These are phyloP conservation scores for Oligia fasciuncula DNA, from an alignment of 2,888 invertebrate genomes.

Conservation along the genomic window DNA sequence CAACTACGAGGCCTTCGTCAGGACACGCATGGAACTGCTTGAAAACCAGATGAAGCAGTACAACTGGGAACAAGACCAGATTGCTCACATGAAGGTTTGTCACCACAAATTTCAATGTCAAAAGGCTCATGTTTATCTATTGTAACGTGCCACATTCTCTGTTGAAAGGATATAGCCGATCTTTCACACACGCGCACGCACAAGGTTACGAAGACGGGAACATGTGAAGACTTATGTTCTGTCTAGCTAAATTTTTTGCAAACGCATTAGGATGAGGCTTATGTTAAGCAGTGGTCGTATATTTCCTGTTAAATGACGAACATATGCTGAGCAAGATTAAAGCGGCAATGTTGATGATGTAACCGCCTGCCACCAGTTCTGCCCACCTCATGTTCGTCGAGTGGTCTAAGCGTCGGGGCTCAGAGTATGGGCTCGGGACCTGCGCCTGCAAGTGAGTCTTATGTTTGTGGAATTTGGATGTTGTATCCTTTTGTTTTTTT, in stretches of 20 bases:
- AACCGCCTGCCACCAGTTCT: conserved; percentile 15
- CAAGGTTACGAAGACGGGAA: background rate
- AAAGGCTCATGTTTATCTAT: background rate
- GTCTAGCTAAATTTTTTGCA: background rate
- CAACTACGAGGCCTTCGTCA: conserved; percentile 99
- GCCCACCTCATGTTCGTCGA: conserved; percentile 23
- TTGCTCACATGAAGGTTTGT: conserved; percentile 98
- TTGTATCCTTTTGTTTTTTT: conserved; percentile 20
- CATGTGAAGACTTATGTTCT: background rate
- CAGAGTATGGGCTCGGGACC: background rate
- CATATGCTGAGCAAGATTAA: conserved; percentile 12
- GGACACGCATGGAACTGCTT: conserved; percentile 97
- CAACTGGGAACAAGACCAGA: conserved; percentile 99
- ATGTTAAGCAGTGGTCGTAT: background rate
- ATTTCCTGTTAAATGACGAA: conserved; percentile 14
- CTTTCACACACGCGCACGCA: background rate
- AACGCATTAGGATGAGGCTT: conserved; percentile 9
- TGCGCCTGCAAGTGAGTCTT: conserved; percentile 11
- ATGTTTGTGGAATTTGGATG: conserved; percentile 10
- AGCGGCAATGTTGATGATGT: background rate
- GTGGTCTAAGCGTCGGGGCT: background rate
- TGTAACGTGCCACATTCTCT: background rate
- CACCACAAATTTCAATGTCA: background rate
- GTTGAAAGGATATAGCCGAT: conserved; percentile 1
- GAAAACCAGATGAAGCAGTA: conserved; percentile 99